Base-by-base conservation (phyloP, 2,113 vertebrate genomes). In the Petromus typicus region DNA sequence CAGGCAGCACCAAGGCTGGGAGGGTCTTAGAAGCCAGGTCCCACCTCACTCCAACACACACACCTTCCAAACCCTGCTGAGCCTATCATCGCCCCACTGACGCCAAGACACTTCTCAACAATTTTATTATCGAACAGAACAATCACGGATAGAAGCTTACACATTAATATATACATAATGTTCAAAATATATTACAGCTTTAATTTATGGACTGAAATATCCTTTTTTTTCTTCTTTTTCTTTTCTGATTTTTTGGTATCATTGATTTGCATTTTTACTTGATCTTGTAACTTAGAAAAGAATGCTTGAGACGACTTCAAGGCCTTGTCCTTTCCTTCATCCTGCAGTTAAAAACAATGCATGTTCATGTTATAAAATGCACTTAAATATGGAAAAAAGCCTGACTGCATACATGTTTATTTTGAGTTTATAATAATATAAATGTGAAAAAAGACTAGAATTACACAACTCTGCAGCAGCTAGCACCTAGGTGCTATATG, bases 241-340 rank as follows among this genome's bases (percentile, higher is more conserved):
- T 98, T 98, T 61, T 98, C 97, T 83, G 95, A 93, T 89, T 98
- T 98, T 91, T 98, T 99, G 32, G 98, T 98, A 54, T 99, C 98
- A 97, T 98, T 99, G 96, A 99, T 99, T 97, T 99, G 99, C 98
- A 99, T 99, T 98, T 98, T 99, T 3, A 99, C 99, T 98, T 99
- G 99, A 98, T 99, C 99, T 98, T 99, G 99, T 75, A 99, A 98
- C 91, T 99, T 99, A 82, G 99, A 99, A 98, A 99, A 99, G 98
- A 99, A 99, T 0, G 99, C 99, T 79, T 99, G 99, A 82, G 99
- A 99, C 0, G 99, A 99, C 48, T 99, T 99, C 90, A 99, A 98
- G 76, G 98, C 99, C 91, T 99, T 99, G 97, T 99, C 99, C 98
- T 99, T 99, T 34, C 99, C 99, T 96, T 99, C 99, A 64, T 99